A percentile compares a stretch with the other conserved stretches of the same genome.
phyloP scores from a whole-genome alignment of 1,140 invertebrate species.

The Drosophila tsacasi region DNA sequence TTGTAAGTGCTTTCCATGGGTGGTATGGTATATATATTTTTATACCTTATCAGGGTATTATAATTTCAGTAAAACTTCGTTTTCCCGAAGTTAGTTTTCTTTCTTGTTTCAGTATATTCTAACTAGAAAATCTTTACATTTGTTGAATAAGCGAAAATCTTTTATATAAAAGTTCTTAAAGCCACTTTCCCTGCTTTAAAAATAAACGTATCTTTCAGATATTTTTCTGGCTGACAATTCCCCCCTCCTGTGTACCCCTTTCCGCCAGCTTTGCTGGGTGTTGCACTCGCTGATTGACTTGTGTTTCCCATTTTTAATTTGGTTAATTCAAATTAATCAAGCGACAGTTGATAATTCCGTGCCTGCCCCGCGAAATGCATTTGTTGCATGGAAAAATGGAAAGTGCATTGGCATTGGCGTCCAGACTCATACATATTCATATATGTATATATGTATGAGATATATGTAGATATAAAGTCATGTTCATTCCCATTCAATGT shows the following conservation, averaged over 20 bases:
- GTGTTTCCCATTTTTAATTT: constrained; percentile 57
- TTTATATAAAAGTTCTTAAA: not conserved
- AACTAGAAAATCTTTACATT: no score
- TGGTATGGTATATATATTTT: no score
- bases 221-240: not conserved
- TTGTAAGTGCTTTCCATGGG: no score
- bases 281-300: constrained; percentile 56
- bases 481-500: constrained; percentile 38
- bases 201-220: not conserved
- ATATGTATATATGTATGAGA: no score
- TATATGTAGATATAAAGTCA: constrained; percentile 18
- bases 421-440: constrained; percentile 51
- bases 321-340: constrained; percentile 58
- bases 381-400: constrained; percentile 47
- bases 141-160: no score
- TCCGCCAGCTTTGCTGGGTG: constrained; percentile 22
- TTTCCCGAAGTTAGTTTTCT: no score
- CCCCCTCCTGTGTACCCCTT: not conserved
- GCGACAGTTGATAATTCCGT: constrained; percentile 48
- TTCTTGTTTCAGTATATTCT: no score
- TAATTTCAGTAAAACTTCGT: no score
- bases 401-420: constrained; percentile 52
- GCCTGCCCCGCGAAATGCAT: constrained; percentile 29
- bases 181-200: not conserved
- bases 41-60: no score